Base-by-base conservation (phyloP, 2,113 vertebrate species). In the Urocitellus parryii region DNA sequence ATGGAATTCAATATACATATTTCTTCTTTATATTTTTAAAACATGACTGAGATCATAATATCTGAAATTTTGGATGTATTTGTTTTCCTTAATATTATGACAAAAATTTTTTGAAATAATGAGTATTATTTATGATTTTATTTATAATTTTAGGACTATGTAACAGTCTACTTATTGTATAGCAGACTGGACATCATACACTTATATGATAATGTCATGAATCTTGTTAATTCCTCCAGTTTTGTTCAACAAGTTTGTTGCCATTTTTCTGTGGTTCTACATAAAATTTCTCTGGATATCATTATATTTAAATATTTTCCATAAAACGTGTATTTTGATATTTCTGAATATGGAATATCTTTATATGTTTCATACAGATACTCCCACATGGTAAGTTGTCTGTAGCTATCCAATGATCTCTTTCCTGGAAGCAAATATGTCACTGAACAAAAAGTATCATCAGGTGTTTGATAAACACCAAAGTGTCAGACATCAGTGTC, bases 71-170 rank as follows among this genome's bases (percentile, higher is more conserved):
- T 5, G 1, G 12, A 72, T 5, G 3, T 77, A 87, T 78, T 95
- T 70, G 12, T 20, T 95, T 72, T 48, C 17, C 56, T 83, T 42
- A 90, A 56, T 80, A 92, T 53, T 32, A 32, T 39, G 78, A 68
- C 13, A 74, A 89, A 39, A 10, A 34, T 79, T 92, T 80, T 88
- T 39, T 85, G 14, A 91, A 17, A 13, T 63, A 72, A 61, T 65
- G 4, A 88, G 77, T 74, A 93, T 32, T 53, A n/a, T 42, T 22
- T 73, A 65, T 67, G 13, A 63, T 63, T 4, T 63, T 10, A 11
- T 88, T 94, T 67, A 77, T 86, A 27, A 92, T 89, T 85, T 86
- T 72, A 89, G 45, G 24, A 16, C 29, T 88, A 17, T 68, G 27
- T 4, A 42, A 68, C 1, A 90, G 37, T 16, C 34, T 37, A 45